A percentile compares a stretch with the other conserved stretches of the same genome.
phyloP scores from a whole-genome alignment of 2,888 invertebrate genomes.

The Tachina fera region DNA sequence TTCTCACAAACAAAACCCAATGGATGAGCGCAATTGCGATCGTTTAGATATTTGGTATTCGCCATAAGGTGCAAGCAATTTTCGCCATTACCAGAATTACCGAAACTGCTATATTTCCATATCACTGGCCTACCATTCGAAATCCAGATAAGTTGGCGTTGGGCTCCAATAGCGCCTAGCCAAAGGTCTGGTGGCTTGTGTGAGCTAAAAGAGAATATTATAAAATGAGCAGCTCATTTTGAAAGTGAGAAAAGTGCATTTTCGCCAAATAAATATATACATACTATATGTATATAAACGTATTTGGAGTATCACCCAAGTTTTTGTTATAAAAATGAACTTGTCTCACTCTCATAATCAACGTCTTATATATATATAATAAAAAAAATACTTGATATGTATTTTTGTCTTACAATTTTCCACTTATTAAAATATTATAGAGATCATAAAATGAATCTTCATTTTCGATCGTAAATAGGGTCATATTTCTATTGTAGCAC shows the following conservation, averaged over 20 bases:
- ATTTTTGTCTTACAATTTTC: conserved; percentile 42
- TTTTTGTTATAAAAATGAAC: too few relatives aligned
- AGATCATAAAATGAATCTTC: conserved; percentile 53
- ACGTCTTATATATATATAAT: too few relatives aligned
- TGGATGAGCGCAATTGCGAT: conserved; percentile 42
- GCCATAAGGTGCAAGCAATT: conserved; percentile 55
- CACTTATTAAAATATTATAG: conserved; percentile 39
- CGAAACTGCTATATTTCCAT: conserved; percentile 45
- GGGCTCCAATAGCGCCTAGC: conserved; percentile 46
- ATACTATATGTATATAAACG: too few relatives aligned
- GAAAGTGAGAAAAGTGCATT: too few relatives aligned
- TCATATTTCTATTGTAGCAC: conserved; percentile 50
- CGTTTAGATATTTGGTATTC: conserved; percentile 43
- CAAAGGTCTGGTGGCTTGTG: conserved; percentile 50
- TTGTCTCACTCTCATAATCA: too few relatives aligned
- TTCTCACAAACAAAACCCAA: conserved; percentile 60
- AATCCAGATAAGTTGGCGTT: conserved; percentile 59
- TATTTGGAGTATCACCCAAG: too few relatives aligned
- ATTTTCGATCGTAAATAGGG: conserved; percentile 36
- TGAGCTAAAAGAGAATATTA: neutral
- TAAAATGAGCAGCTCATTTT: neutral
- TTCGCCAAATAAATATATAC: too few relatives aligned
- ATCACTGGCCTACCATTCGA: conserved; percentile 40
- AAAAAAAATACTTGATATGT: neutral
- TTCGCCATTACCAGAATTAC: conserved; percentile 39